phyloP scores from a whole-genome alignment of 2,113 vertebrate species.

The Actenoides hombroni region DNA sequence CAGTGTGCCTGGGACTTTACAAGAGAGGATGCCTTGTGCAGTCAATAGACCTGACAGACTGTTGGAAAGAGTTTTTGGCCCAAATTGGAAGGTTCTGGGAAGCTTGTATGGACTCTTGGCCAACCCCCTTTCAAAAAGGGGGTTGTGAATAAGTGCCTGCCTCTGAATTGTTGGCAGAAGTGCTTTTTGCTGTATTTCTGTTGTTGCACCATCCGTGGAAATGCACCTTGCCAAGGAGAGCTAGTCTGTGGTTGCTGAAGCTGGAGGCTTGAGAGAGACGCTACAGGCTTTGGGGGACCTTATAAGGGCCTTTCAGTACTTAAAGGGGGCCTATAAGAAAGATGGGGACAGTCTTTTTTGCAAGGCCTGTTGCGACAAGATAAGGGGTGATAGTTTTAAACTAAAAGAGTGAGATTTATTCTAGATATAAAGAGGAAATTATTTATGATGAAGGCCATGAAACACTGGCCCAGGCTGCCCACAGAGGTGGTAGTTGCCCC shows the following conservation, averaged over 20 bases:
- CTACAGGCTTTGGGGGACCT: background rate
- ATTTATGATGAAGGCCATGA: background rate
- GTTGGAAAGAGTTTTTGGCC: background rate
- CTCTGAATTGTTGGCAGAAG: background rate
- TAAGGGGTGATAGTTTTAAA: background rate
- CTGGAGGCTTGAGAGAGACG: background rate
- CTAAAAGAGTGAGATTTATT: background rate
- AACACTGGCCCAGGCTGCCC: background rate
- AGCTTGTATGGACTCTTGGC: background rate
- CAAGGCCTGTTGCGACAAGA: background rate
- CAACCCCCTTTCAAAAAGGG: background rate
- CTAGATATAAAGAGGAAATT: no score
- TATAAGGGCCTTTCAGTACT: background rate
- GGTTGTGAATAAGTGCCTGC: background rate
- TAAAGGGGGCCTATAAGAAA: background rate
- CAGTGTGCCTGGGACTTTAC: background rate
- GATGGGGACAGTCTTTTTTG: background rate
- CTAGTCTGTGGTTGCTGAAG: fast-evolving
- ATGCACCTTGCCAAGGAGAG: background rate
- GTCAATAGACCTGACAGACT: background rate
- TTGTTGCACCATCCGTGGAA: background rate
- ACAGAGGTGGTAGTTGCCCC: background rate
- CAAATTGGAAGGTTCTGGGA: background rate
- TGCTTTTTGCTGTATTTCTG: background rate
- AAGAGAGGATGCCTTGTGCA: background rate